Evolutionary conservation across 1,140 invertebrate genomes (phyloP).

Genomic region (Microplitis mediator): DNA sequence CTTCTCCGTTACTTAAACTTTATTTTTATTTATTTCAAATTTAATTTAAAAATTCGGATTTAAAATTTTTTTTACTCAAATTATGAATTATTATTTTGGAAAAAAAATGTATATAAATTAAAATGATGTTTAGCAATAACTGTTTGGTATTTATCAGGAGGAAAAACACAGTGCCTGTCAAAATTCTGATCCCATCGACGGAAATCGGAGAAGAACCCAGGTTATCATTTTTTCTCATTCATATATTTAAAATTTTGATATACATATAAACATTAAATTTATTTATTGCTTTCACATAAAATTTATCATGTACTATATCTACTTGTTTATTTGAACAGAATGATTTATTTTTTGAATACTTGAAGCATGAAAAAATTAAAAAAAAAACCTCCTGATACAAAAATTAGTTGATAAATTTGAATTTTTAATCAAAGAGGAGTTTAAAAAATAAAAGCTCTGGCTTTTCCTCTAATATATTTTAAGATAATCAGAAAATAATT

Average conservation of each 20-base stretch:
- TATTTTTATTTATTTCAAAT: not conserved
- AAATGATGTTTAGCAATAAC: not conserved
- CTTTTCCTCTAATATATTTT: too few species aligned
- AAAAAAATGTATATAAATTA: not conserved
- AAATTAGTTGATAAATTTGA: too few species aligned
- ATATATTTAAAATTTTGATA: conserved; percentile 39
- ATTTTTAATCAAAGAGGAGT: too few species aligned
- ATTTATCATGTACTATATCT: not conserved
- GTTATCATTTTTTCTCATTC: conserved; percentile 51
- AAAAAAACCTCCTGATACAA: too few species aligned
- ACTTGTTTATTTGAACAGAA: not conserved
- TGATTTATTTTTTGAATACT: too few species aligned
- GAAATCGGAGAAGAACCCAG: conserved; percentile 54
- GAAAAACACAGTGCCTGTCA: conserved; percentile 61
- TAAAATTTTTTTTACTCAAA: not conserved
- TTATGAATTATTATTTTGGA: not conserved
- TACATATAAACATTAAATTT: not conserved
- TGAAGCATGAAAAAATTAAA: too few species aligned
- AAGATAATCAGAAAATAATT: too few species aligned
- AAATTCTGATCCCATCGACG: conserved; percentile 56
- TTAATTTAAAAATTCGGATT: too few species aligned
- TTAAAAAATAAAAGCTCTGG: too few species aligned
- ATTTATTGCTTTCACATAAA: not conserved
- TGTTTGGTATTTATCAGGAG: conserved; percentile 56
- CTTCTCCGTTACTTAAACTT: not conserved